phyloP scores from a whole-genome alignment of 2,113 vertebrate genomes.

The human region GRCh38 chrX:99563001-99563500 shows the following conservation, averaged over 20 bases:
- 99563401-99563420: background rate
- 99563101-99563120: background rate
- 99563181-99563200: background rate
- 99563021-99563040: background rate
- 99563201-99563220: background rate
- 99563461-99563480: background rate
- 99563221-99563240: background rate
- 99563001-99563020: too few species aligned
- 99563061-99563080: background rate
- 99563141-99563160: background rate
- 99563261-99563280: background rate
- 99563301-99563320: background rate
- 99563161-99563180: background rate
- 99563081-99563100: background rate
- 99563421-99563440: background rate
- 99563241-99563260: background rate
- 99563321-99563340: background rate
- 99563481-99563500: background rate
- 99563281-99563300: background rate
- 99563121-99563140: background rate
- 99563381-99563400: background rate
- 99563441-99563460: background rate
- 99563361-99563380: background rate
- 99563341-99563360: background rate
- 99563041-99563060: background rate